Conservation (phyloP, 2,113 vertebrate species). For the Prunella himalayana region DNA sequence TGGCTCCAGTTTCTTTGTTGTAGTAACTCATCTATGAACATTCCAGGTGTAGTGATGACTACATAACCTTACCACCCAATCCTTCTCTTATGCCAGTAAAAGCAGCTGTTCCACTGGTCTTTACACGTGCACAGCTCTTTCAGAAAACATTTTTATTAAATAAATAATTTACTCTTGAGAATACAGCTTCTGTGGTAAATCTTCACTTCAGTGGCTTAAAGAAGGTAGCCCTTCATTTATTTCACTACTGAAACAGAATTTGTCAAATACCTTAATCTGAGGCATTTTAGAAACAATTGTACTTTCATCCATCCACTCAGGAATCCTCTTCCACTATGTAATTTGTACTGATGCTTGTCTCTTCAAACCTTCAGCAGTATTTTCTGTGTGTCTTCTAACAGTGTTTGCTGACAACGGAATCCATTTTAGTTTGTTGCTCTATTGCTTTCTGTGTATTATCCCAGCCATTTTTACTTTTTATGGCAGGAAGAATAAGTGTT, state of each 20-base stretch:
- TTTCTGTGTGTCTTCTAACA: background rate
- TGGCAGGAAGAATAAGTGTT: background rate
- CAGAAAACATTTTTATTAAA: background rate
- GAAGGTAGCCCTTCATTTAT: background rate
- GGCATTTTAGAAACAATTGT: background rate
- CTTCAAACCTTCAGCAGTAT: background rate
- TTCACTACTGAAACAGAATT: background rate
- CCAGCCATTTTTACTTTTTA: background rate
- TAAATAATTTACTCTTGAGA: background rate
- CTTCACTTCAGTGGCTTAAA: background rate
- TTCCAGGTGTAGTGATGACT: background rate
- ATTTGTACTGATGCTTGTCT: background rate
- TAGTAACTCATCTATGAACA: background rate
- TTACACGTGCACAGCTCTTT: background rate
- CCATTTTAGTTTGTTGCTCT: background rate
- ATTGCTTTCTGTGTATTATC: background rate
- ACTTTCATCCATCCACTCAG: background rate
- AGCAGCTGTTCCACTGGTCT: background rate
- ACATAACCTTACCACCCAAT: fast-evolving
- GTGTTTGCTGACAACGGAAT: background rate
- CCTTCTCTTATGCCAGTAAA: background rate
- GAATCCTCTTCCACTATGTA: background rate
- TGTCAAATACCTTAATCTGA: background rate
- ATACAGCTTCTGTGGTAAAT: background rate
- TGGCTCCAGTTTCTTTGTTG: background rate